These are phyloP conservation scores for Clitarchus hookeri DNA, from an alignment of 2,888 invertebrate genomes.

Conservation along the genomic window DNA sequence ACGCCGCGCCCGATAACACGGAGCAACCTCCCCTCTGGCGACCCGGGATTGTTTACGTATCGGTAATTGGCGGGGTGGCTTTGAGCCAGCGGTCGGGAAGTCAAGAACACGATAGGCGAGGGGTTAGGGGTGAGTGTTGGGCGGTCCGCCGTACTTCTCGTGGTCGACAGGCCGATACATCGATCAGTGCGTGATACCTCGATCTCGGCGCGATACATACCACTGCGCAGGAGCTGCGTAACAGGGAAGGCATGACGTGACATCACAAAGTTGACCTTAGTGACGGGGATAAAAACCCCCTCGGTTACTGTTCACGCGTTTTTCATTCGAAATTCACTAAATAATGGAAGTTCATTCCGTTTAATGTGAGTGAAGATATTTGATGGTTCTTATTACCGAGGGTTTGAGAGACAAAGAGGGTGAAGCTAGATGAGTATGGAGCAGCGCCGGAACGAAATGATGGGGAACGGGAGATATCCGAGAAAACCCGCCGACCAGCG, in stretches of 20 bases:
- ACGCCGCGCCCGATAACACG: neutral
- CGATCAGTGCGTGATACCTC: neutral
- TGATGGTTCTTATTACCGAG: too few relatives aligned
- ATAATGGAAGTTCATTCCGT: too few relatives aligned
- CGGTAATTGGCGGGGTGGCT: neutral
- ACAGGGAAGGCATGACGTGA: neutral
- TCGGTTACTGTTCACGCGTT: too few relatives aligned
- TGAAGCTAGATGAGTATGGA: too few relatives aligned
- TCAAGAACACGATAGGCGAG: neutral
- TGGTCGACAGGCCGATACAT: neutral
- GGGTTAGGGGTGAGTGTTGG: neutral
- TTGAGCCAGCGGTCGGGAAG: neutral
- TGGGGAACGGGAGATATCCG: too few relatives aligned
- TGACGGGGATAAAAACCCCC: too few relatives aligned
- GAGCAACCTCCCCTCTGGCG: neutral
- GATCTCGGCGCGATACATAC: neutral
- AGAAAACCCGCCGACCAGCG: too few relatives aligned
- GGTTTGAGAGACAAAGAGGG: too few relatives aligned
- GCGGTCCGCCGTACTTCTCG: neutral
- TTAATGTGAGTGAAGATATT: too few relatives aligned
- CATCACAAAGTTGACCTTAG: too few relatives aligned
- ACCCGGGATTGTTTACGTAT: neutral
- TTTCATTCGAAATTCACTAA: too few relatives aligned
- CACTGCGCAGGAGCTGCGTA: neutral
- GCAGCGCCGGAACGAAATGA: too few relatives aligned